A percentile compares a stretch with the other conserved stretches of the same genome.
These are phyloP conservation scores for Hartigia nigra DNA, from an alignment of 2,888 invertebrate genomes.

Conservation along the genomic window DNA sequence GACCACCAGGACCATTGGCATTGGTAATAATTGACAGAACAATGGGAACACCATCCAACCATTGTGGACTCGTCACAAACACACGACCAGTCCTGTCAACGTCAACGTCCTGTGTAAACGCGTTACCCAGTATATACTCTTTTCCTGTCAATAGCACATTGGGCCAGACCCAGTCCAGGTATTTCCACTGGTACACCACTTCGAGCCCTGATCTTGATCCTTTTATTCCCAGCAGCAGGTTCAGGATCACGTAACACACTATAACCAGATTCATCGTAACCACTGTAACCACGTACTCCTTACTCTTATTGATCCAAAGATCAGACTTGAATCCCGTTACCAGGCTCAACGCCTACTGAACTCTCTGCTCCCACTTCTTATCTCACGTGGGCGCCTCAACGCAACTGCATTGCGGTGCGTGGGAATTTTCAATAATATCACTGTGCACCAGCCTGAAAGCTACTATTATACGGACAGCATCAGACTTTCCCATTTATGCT, in stretches of 20 bases:
- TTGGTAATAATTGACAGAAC: slow-evolving; percentile 57
- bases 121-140: slow-evolving; percentile 56
- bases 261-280: background rate
- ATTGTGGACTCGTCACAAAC: slow-evolving; percentile 63
- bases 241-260: background rate
- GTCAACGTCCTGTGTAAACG: slow-evolving; percentile 61
- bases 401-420: slow-evolving; percentile 22
- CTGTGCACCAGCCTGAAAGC: slow-evolving; percentile 29
- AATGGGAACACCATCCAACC: slow-evolving; percentile 61
- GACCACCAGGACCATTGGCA: slow-evolving; percentile 52
- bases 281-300: background rate
- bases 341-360: background rate
- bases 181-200: slow-evolving; percentile 56
- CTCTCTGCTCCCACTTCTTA: background rate
- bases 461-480: slow-evolving; percentile 10
- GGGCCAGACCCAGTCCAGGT: slow-evolving; percentile 58
- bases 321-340: slow-evolving; percentile 31
- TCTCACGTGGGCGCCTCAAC: background rate
- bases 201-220: slow-evolving; percentile 35
- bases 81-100: slow-evolving; percentile 55
- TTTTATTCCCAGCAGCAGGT: background rate
- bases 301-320: slow-evolving; percentile 15
- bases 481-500: slow-evolving; percentile 47
- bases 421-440: slow-evolving; percentile 39
- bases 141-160: slow-evolving; percentile 47